Conservation (phyloP, 2,113 vertebrate genomes). For the Phaetusa simplex region DNA sequence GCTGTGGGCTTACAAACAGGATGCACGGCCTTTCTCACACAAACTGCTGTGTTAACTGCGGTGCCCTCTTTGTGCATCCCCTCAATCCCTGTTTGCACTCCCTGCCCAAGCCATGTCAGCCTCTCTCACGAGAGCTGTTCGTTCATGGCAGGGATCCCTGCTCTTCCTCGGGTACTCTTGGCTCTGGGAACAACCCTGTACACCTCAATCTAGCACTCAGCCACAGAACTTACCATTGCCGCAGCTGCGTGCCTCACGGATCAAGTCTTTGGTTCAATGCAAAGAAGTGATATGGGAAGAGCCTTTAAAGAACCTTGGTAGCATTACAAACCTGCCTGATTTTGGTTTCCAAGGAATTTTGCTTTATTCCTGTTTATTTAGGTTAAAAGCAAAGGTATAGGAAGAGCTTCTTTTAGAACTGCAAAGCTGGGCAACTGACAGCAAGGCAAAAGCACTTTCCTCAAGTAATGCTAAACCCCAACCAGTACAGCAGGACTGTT, state of each 20-base stretch:
- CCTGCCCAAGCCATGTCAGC: rapidly evolving
- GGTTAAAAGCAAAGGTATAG: neutral
- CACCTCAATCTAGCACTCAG: rapidly evolving
- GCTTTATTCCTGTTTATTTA: neutral
- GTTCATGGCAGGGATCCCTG: too few species aligned
- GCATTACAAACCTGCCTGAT: neutral
- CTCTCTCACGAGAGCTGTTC: neutral
- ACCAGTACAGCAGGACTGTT: neutral
- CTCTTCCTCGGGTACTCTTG: rapidly evolving
- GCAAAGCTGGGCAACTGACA: neutral
- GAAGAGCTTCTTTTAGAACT: neutral
- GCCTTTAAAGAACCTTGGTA: neutral
- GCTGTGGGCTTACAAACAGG: too few species aligned
- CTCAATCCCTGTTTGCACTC: rapidly evolving
- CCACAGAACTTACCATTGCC: rapidly evolving
- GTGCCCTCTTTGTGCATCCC: rapidly evolving
- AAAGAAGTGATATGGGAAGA: neutral
- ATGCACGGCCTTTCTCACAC: rapidly evolving
- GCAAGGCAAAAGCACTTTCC: neutral
- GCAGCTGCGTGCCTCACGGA: rapidly evolving
- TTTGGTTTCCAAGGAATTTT: neutral
- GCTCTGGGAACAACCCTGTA: rapidly evolving
- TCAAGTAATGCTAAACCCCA: neutral
- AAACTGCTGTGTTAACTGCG: rapidly evolving
- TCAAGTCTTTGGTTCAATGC: neutral